phyloP scores from a whole-genome alignment of 2,797 vertebrate species.

The Eupleurogrammus muticus region DNA sequence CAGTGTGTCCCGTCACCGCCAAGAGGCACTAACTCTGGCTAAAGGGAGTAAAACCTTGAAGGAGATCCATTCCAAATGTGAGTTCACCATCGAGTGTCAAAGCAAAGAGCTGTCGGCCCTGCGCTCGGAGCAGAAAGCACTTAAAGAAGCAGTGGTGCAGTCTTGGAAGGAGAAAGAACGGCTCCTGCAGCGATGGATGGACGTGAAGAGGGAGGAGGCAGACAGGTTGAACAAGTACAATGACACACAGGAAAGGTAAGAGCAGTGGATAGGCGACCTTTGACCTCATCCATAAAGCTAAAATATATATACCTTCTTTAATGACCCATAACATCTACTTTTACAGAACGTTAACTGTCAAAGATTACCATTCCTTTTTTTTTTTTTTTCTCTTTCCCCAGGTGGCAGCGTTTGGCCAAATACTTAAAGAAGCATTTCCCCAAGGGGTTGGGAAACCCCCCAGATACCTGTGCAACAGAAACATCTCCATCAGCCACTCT shows the following conservation, averaged over 20 bases:
- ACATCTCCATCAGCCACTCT: slow-evolving; percentile 23
- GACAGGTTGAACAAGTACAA: slow-evolving; percentile 81
- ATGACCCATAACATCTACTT: neutral
- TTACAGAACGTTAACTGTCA: neutral
- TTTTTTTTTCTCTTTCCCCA: slow-evolving; percentile 38
- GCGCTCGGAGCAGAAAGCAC: slow-evolving; percentile 57
- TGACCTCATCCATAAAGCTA: too few species aligned
- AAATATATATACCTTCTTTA: neutral
- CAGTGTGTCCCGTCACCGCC: slow-evolving; percentile 76
- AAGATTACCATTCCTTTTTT: neutral
- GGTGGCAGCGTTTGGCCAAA: slow-evolving; percentile 78
- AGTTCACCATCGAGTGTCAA: slow-evolving; percentile 78
- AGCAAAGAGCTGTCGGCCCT: slow-evolving; percentile 74
- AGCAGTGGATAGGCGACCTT: neutral
- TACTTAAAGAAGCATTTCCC: slow-evolving; percentile 69
- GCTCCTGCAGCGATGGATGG: slow-evolving; percentile 81
- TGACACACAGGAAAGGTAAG: slow-evolving; percentile 75
- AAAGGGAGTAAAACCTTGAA: slow-evolving; percentile 67
- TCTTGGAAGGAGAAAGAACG: slow-evolving; percentile 70
- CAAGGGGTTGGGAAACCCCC: slow-evolving; percentile 32
- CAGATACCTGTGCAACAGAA: slow-evolving; percentile 3
- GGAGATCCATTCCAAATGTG: slow-evolving; percentile 64
- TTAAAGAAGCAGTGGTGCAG: slow-evolving; percentile 58
- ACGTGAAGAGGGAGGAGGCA: slow-evolving; percentile 80
- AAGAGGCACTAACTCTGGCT: slow-evolving; percentile 79